phyloP scores from a whole-genome alignment of 2,888 invertebrate species.

The Hylaea fasciaria region DNA sequence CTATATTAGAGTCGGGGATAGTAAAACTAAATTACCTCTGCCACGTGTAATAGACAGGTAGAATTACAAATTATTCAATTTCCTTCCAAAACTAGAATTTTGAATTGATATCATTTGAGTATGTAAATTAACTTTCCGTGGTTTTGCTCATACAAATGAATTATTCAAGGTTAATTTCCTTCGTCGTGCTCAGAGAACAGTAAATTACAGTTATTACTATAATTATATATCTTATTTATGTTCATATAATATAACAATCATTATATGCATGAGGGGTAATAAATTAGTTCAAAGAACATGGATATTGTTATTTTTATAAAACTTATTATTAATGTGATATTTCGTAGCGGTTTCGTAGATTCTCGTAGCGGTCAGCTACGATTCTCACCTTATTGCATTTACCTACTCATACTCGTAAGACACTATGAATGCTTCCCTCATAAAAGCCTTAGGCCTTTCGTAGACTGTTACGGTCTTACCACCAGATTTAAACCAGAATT shows the following conservation, averaged over 20 bases:
- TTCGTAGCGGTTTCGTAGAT: conserved; percentile 30
- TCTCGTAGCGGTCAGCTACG: conserved; percentile 23
- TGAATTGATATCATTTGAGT: conserved; percentile 8
- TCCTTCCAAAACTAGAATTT: conserved; percentile 4
- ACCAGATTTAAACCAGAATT: no score
- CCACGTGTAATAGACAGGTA: conserved; percentile 1
- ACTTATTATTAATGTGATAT: neutral
- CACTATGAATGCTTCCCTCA: no score
- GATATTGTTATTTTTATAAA: neutral
- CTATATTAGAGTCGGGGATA: neutral
- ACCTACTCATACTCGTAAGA: no score
- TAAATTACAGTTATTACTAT: conserved; percentile 33
- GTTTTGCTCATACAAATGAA: conserved; percentile 27
- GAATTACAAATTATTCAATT: conserved; percentile 9
- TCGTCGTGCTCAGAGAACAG: conserved; percentile 26
- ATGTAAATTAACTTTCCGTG: conserved; percentile 21
- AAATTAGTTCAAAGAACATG: conserved; percentile 11
- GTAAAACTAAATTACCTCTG: neutral
- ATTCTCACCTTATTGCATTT: no score
- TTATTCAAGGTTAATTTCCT: conserved; percentile 30
- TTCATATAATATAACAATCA: neutral
- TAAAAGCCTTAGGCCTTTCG: no score
- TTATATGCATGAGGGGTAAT: neutral
- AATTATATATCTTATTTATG: conserved; percentile 9
- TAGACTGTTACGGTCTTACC: no score